Evolutionary conservation across 2,888 invertebrate species (phyloP).

Genomic region (Synanthedon vespiformis): DNA sequence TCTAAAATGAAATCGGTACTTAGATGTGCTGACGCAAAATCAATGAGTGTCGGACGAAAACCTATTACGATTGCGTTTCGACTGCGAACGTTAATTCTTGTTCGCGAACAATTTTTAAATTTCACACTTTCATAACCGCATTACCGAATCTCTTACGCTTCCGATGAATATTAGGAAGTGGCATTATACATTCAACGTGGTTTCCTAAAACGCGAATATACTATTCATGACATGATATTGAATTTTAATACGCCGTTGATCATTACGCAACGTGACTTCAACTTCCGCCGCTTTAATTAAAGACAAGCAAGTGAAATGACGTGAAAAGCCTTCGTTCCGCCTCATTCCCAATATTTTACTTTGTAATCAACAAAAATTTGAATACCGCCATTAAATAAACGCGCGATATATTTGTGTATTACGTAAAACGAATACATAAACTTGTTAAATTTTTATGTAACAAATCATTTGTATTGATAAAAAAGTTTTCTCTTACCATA

Average conservation of each 20-base stretch:
- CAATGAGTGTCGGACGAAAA: too few relatives aligned
- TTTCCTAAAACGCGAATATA: background rate
- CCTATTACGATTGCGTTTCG: too few relatives aligned
- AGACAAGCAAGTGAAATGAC: constrained; percentile 18
- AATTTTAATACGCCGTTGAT: constrained; percentile 1
- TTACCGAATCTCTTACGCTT: background rate
- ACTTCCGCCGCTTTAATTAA: constrained; percentile 6
- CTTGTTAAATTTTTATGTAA: too few relatives aligned
- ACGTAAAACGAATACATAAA: too few relatives aligned
- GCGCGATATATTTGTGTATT: too few relatives aligned
- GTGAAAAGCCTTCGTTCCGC: constrained; percentile 11
- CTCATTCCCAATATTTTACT: background rate
- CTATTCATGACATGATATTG: constrained; percentile 1
- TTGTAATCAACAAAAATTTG: background rate
- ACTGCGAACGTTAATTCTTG: background rate
- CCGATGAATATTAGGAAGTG: background rate
- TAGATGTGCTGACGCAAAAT: too few relatives aligned
- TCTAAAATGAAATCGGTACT: too few relatives aligned
- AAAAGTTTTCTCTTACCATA: too few relatives aligned
- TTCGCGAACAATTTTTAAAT: background rate
- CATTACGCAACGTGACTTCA: constrained; percentile 7
- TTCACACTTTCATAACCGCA: background rate
- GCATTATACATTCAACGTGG: background rate
- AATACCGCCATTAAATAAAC: background rate
- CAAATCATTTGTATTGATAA: too few relatives aligned